Conservation (phyloP, 2,797 vertebrate species). For the Chromis chromis region DNA sequence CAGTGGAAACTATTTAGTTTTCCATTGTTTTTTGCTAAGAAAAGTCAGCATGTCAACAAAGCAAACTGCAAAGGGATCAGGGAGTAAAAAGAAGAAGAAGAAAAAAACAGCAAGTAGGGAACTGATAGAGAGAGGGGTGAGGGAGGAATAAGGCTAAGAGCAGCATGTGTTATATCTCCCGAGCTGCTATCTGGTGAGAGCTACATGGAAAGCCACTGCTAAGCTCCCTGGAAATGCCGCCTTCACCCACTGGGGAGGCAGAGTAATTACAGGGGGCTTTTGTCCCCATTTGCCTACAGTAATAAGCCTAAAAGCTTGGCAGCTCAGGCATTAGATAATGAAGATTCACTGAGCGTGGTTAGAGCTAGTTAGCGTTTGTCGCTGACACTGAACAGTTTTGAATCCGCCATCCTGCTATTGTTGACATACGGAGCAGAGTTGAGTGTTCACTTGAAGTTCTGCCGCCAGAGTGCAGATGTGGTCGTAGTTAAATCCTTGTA, state of each 20-base stretch:
- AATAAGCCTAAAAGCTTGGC: conserved; percentile 75
- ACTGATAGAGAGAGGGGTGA: background rate
- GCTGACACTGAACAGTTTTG: conserved; percentile 29
- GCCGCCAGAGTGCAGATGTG: conserved; percentile 16
- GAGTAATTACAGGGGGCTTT: conserved; percentile 80
- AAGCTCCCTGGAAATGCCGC: conserved; percentile 77
- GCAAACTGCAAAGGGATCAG: background rate
- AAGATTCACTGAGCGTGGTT: conserved; percentile 59
- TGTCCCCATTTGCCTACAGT: conserved; percentile 75
- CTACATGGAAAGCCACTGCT: conserved; percentile 61
- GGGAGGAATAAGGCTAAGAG: conserved; percentile 18
- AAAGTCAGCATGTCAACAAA: background rate
- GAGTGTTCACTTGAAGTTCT: background rate
- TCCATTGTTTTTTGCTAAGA: background rate
- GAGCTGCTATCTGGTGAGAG: conserved; percentile 56
- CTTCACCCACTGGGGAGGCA: conserved; percentile 69
- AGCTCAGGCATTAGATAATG: conserved; percentile 69
- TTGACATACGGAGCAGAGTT: conserved; percentile 11
- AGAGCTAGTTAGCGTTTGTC: conserved; percentile 54
- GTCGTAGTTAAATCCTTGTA: background rate
- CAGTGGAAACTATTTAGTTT: background rate
- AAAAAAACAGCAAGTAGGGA: conserved; percentile 6
- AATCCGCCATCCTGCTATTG: conserved; percentile 18
- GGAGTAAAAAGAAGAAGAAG: background rate
- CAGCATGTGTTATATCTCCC: conserved; percentile 59